Percentiles rank a stretch among this genome's conserved stretches.
Evolutionary conservation across 2,888 invertebrate genomes (phyloP).

Genomic region (Caenorhabditis japonica): DNA sequence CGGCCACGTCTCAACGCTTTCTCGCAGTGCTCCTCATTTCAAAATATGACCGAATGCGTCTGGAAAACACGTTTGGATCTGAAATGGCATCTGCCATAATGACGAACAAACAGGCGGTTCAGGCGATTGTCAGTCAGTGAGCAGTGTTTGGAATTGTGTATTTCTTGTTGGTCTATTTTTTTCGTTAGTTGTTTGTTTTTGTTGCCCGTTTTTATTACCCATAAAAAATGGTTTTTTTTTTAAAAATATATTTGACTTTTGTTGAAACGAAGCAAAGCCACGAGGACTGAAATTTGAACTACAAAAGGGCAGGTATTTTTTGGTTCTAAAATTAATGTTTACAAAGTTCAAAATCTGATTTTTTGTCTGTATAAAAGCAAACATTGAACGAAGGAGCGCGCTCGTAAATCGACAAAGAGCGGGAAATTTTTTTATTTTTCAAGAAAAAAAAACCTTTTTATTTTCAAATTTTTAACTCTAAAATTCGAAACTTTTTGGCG

Average conservation of each 20-base stretch:
- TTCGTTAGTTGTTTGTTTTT: neutral
- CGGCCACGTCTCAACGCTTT: constrained; percentile 42
- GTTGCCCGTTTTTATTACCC: constrained; percentile 5
- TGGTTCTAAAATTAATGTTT: too few relatives aligned
- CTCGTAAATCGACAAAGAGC: too few relatives aligned
- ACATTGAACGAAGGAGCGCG: too few relatives aligned
- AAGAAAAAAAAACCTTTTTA: too few relatives aligned
- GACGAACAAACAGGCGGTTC: constrained; percentile 62
- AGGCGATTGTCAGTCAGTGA: constrained; percentile 72
- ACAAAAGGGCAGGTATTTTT: too few relatives aligned
- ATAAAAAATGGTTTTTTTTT: constrained; percentile 3
- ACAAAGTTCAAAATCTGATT: too few relatives aligned
- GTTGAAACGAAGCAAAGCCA: too few relatives aligned
- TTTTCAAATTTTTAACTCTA: too few relatives aligned
- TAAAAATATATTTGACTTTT: neutral
- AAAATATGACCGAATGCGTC: constrained; percentile 69
- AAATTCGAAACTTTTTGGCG: too few relatives aligned
- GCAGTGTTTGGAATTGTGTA: neutral
- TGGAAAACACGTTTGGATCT: constrained; percentile 72
- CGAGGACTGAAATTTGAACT: too few relatives aligned
- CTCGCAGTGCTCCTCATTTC: constrained; percentile 64
- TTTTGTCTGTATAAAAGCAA: too few relatives aligned
- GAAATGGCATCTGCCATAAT: constrained; percentile 67
- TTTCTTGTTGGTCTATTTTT: constrained; percentile 2
- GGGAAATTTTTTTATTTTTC: too few relatives aligned